phyloP scores from a whole-genome alignment of 2,113 vertebrate species.

The Alaudala cheleensis region DNA sequence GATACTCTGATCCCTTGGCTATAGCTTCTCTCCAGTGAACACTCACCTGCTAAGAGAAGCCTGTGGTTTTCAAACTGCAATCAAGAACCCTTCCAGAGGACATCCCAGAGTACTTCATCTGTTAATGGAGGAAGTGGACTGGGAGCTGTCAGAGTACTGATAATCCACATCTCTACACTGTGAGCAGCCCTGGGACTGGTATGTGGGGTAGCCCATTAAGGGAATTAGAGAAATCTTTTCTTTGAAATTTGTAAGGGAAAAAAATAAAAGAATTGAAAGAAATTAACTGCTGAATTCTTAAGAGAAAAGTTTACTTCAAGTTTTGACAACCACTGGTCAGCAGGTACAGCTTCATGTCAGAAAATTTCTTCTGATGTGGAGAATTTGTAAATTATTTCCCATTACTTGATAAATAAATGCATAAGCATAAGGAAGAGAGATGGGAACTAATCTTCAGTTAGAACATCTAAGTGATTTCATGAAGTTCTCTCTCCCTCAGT shows the following conservation, averaged over 20 bases:
- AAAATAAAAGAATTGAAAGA: background rate
- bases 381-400: background rate
- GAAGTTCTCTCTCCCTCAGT: background rate
- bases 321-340: background rate
- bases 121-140: background rate
- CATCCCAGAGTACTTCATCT: background rate
- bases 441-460: background rate
- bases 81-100: background rate
- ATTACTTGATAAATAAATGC: background rate
- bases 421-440: background rate
- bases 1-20: background rate
- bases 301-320: background rate
- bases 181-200: background rate
- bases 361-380: background rate
- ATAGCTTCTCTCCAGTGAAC: background rate
- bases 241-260: background rate
- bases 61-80: conserved; percentile 2
- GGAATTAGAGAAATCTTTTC: background rate
- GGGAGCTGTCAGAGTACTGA: background rate
- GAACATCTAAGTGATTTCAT: background rate
- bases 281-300: background rate
- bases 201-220: background rate
- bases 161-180: background rate
- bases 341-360: background rate
- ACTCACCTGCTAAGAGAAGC: background rate